Percentiles rank a stretch among this genome's conserved stretches.
These are phyloP conservation scores for Eleginops maclovinus DNA, from an alignment of 2,113 vertebrate genomes.

Conservation along the genomic window DNA sequence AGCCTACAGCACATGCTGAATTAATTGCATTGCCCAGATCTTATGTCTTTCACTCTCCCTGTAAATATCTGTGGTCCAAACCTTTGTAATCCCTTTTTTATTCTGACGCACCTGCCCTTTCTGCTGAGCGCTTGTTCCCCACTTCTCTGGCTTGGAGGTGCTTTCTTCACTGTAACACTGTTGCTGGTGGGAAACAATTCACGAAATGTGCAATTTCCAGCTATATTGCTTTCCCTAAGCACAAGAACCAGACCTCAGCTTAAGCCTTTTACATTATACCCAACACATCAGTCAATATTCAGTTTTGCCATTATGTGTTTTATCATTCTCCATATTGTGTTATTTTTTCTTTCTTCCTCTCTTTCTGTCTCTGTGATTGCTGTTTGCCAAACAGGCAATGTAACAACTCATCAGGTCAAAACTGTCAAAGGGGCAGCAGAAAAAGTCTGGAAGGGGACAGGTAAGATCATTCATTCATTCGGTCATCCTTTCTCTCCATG, in stretches of 20 bases:
- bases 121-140: constrained; percentile 30
- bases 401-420: constrained; percentile 92
- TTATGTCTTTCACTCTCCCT: constrained; percentile 22
- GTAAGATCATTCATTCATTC: constrained; percentile 83
- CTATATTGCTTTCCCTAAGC: constrained; percentile 21
- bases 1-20: constrained; percentile 23
- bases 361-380: constrained; percentile 61
- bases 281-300: constrained; percentile 14
- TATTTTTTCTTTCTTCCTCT: constrained; percentile 71
- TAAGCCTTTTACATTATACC: constrained; percentile 10
- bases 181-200: not conserved
- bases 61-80: constrained; percentile 45
- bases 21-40: constrained; percentile 3
- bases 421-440: constrained; percentile 90
- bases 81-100: constrained; percentile 30
- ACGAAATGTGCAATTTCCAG: constrained; percentile 2
- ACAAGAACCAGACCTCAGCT: constrained; percentile 12
- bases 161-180: constrained; percentile 30
- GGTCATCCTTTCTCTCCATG: constrained; percentile 17
- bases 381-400: constrained; percentile 89
- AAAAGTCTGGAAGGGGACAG: constrained; percentile 92
- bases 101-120: constrained; percentile 54
- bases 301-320: constrained; percentile 45
- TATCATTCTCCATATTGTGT: constrained; percentile 56
- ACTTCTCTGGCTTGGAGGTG: constrained; percentile 38